A percentile compares a stretch with the other conserved stretches of the same genome.
Evolutionary conservation across 2,113 vertebrate species (phyloP).

Genomic region (Pithys albifrons): DNA sequence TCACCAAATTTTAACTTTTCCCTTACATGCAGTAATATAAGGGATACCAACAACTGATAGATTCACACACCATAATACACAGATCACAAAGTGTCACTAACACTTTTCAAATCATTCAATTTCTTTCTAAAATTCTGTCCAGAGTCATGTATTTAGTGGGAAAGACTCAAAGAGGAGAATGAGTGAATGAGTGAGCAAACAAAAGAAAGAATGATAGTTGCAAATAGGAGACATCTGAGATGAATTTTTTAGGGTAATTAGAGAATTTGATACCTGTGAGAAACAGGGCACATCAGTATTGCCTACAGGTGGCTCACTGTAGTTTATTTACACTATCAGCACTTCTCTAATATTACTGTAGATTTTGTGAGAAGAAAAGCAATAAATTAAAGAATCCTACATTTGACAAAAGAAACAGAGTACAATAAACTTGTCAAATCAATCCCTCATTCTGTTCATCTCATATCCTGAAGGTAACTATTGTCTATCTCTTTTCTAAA

Average conservation of each 20-base stretch:
- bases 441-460: slow-evolving; percentile 3
- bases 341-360: slow-evolving; percentile 38
- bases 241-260: slow-evolving; percentile 55
- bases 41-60: neutral
- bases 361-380: slow-evolving; percentile 28
- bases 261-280: slow-evolving; percentile 66
- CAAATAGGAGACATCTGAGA: slow-evolving; percentile 49
- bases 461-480: slow-evolving; percentile 38
- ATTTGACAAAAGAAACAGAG: slow-evolving; percentile 33
- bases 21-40: neutral
- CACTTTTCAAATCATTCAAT: neutral
- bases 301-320: slow-evolving; percentile 45
- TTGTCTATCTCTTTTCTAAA: slow-evolving; percentile 30
- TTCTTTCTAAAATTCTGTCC: slow-evolving; percentile 5
- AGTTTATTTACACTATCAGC: slow-evolving; percentile 32
- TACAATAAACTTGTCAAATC: slow-evolving; percentile 44
- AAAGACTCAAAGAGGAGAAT: neutral
- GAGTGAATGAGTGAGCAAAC: neutral
- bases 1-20: neutral
- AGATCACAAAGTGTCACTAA: neutral
- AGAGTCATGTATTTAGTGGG: slow-evolving; percentile 4
- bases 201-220: slow-evolving; percentile 47
- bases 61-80: neutral
- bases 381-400: slow-evolving; percentile 49
- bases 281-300: slow-evolving; percentile 40